phyloP scores from a whole-genome alignment of 2,888 invertebrate species.

The Amphimallon solstitiale region DNA sequence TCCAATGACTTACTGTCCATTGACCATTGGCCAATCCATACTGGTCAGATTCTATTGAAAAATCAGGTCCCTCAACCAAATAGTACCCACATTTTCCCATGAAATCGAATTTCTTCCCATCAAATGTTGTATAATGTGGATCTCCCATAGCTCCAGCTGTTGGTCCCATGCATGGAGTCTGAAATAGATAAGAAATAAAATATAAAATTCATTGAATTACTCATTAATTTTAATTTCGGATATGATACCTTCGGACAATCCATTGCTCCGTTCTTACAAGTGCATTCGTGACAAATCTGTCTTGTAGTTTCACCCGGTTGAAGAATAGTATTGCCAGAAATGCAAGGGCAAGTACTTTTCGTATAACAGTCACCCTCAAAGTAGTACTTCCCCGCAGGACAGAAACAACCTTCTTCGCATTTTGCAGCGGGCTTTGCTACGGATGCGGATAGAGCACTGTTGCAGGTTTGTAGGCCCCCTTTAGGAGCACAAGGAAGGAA shows the following conservation, averaged over 20 bases:
- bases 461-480: not conserved
- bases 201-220: not conserved
- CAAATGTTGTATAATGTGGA: slow-evolving; percentile 25
- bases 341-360: slow-evolving; percentile 64
- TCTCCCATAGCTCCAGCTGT: not conserved
- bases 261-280: slow-evolving; percentile 78
- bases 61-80: slow-evolving; percentile 14
- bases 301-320: slow-evolving; percentile 75
- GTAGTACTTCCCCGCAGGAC: not conserved
- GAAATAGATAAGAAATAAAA: not conserved
- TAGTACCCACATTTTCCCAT: slow-evolving; percentile 32
- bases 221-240: not conserved
- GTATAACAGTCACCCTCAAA: slow-evolving; percentile 17
- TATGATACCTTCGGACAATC: slow-evolving; percentile 67
- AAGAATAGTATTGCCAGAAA: slow-evolving; percentile 82
- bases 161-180: not conserved
- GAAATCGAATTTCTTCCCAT: slow-evolving; percentile 25
- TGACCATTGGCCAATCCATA: not conserved
- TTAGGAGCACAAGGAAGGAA: slow-evolving; percentile 17
- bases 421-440: not conserved
- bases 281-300: slow-evolving; percentile 82
- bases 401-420: slow-evolving; percentile 36
- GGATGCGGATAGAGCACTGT: not conserved
- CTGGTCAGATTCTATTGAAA: slow-evolving; percentile 14
- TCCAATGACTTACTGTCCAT: slow-evolving; percentile 10